Evolutionary conservation across 2,888 invertebrate genomes (phyloP), one percentile per base, ranked within the genome.

Genomic region (Ochropleura plecta): DNA sequence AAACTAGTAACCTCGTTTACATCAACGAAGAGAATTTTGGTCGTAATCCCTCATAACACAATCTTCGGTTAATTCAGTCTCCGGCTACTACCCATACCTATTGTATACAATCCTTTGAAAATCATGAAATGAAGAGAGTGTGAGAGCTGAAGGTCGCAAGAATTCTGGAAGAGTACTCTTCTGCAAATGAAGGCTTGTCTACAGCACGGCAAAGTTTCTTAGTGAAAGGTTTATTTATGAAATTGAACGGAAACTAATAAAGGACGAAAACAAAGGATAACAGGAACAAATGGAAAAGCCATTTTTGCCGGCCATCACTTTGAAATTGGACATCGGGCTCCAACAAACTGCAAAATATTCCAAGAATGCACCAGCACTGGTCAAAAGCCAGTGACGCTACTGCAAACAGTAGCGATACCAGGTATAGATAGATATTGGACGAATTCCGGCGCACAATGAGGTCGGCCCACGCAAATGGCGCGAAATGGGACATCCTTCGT

Each of bases 401-500:
- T 70, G 73, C 53, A 64, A 66, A 73, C 62, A 67, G 79, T 70
- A 72, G 64, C 68, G 70, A 64, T 75, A 70, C 79, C 73, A 79
- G 76, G 76, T 82, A 76, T 65, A 81, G 74, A 84, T 78, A 82
- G 67, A 78, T 83, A 86, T 86, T 87, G 83, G 76, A 82, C 83
- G 72, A 85, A 88, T 86, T 86, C 82, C 86, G 84, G 76, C 74
- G 65, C 69, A 83, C 83, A 83, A 79, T 83, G 82, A 79, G 85
- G 72, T 68, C 86, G 65, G 74, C 93, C 93, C 90, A 92, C 93
- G 89, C 91, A 79, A 85, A 83, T 72, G 83, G 87, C 80, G 84
- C 88, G 89, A 93, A 92, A 93, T 93, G 88, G 92, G 88, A 91
- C 93, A 93, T 93, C 93, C 90, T 92, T 89, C 88, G 91, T 88